Evolutionary conservation across 1,140 invertebrate genomes (phyloP).

Genomic region (Dendroctonus valens): DNA sequence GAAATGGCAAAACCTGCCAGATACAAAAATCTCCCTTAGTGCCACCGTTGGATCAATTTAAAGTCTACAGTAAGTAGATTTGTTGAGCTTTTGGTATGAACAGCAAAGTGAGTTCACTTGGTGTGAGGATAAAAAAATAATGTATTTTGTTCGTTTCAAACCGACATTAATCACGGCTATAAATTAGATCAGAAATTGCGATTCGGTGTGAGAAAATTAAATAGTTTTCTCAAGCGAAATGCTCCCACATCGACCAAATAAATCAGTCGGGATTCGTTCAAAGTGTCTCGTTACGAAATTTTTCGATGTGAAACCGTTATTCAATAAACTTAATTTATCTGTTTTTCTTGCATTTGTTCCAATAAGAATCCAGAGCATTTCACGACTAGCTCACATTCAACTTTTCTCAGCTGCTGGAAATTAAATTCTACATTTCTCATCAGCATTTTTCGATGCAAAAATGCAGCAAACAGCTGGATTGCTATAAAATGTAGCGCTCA

Average conservation of each 20-base stretch:
- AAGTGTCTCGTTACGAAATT: conserved; percentile 19
- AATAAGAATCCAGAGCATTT: neutral
- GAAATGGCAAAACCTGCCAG: conserved; percentile 48
- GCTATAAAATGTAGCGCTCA: neutral
- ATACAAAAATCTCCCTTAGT: conserved; percentile 42
- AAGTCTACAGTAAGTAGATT: conserved; percentile 49
- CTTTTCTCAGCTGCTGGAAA: no score
- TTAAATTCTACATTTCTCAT: neutral
- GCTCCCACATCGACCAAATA: conserved; percentile 20
- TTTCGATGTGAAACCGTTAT: conserved; percentile 23
- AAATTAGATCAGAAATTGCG: conserved; percentile 26
- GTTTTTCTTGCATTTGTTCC: conserved; percentile 12
- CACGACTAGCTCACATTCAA: no score
- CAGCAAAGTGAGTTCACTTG: no score
- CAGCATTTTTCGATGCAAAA: neutral
- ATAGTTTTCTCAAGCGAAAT: conserved; percentile 24
- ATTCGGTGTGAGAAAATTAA: conserved; percentile 22
- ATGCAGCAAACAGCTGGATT: neutral
- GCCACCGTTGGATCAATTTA: conserved; percentile 49
- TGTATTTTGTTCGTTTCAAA: no score
- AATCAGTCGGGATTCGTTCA: conserved; percentile 20
- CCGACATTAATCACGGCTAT: conserved; percentile 16
- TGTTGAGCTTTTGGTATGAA: no score
- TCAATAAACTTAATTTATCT: conserved; percentile 23
- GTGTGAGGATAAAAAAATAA: no score